Evolutionary conservation across 2,888 invertebrate species (phyloP), one percentile per base, ranked within the genome.

Genomic region (Caenorhabditis plicata): DNA sequence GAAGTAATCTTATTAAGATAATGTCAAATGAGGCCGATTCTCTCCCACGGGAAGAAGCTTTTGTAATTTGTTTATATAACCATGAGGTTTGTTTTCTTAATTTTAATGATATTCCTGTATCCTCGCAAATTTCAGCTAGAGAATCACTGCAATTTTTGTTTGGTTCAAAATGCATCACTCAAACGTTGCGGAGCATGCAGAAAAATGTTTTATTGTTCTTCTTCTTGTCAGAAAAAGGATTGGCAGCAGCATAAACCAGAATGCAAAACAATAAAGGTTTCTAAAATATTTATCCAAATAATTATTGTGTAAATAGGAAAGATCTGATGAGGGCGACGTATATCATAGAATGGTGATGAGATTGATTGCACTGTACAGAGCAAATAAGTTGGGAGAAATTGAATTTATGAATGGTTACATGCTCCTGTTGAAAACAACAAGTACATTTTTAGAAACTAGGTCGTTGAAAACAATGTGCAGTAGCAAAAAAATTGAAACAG

Each of bases 201-300:
- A 20, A 35, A 8, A 9, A 15, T 64, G 7, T 11, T 13, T 4
- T 64, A 64, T 32, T 64, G 64, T 23, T 48, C 50, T 4, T n/a
- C 19, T 13, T 50, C 48, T 2, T 64, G 64, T 42, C 58, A 60
- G 35, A 40, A 35, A 36, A 15, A 8, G 4, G 60, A 64, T 22
- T 64, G 60, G 64, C 44, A 41, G 19, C 15, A 40, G 33, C 64
- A 64, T 40, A 60, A 47, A 19, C 4, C 15, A 1, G 64, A 64
- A 23, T 64, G 64, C 41, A 44, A 45, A 15, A 29, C 46, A 15
- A 54, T 53, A 2, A 39, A 47, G 50, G 60, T 57, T 48, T 15
- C 22, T 2, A 5, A 4, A 23, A 29, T 40, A 5, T 2, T 31
- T 27, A 15, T 53, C 13, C 7, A 53, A 35, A 40, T 35, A 25